Conservation (phyloP, 2,888 invertebrate species). For the Drosophila setosimentum region DNA sequence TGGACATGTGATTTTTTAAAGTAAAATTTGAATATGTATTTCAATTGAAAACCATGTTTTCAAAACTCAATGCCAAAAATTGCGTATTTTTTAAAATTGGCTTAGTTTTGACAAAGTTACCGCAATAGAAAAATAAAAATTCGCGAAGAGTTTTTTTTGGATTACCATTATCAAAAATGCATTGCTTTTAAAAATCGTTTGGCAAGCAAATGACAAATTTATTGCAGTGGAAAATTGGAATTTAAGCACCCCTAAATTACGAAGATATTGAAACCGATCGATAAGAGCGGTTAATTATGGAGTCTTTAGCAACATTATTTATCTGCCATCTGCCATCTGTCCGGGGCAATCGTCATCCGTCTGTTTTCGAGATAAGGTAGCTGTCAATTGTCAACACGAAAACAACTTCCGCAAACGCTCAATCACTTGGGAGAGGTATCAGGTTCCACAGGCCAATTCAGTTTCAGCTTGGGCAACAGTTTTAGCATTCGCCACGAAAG, state of each 20-base stretch:
- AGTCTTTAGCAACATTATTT: background rate
- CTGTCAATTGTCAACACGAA: constrained; percentile 73
- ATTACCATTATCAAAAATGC: background rate
- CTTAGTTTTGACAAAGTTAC: background rate
- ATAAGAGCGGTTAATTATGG: background rate
- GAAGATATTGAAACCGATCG: background rate
- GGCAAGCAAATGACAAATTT: background rate
- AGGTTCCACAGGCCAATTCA: constrained; percentile 3
- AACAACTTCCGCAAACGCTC: constrained; percentile 77
- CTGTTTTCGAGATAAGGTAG: constrained; percentile 56
- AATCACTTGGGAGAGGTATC: constrained; percentile 48
- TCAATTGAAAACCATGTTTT: background rate
- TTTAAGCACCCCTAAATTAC: background rate
- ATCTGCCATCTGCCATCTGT: constrained; percentile 30
- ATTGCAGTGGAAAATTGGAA: background rate
- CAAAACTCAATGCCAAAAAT: background rate
- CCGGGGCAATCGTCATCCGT: constrained; percentile 9
- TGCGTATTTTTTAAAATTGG: background rate
- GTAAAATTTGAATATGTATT: background rate
- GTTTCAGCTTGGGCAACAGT: constrained; percentile 3
- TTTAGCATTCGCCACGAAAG: constrained; percentile 32
- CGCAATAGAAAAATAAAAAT: background rate
- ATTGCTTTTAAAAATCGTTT: background rate
- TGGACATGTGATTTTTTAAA: background rate
- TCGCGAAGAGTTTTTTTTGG: too few relatives aligned